Conservation (phyloP, 2,797 vertebrate species). For the Pseudochaenichthys georgianus region DNA sequence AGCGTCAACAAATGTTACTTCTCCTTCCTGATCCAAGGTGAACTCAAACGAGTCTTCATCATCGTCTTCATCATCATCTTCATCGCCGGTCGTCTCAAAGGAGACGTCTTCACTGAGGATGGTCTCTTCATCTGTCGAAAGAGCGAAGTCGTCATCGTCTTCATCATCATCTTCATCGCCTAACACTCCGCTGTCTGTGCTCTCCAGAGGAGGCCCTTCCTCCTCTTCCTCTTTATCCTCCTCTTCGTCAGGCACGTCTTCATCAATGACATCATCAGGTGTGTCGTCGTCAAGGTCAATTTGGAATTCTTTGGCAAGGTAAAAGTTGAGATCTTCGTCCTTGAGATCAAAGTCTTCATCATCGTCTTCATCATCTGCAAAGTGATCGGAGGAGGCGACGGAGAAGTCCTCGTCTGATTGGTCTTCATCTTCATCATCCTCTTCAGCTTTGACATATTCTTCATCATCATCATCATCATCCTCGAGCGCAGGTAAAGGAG, state of each 20-base stretch:
- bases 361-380: slow-evolving; percentile 76
- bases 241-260: slow-evolving; percentile 23
- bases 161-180: slow-evolving; percentile 71
- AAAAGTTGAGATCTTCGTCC: background rate
- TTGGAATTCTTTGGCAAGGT: too few species aligned
- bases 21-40: slow-evolving; percentile 30
- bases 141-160: slow-evolving; percentile 35
- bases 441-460: background rate
- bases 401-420: slow-evolving; percentile 63
- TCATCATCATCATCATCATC: too few species aligned
- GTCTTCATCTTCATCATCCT: background rate
- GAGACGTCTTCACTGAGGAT: slow-evolving; percentile 45
- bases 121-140: slow-evolving; percentile 50
- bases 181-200: slow-evolving; percentile 69
- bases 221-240: slow-evolving; percentile 24
- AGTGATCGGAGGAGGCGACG: slow-evolving; percentile 69
- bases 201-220: slow-evolving; percentile 14
- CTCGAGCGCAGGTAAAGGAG: slow-evolving; percentile 27
- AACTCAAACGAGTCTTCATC: slow-evolving; percentile 47
- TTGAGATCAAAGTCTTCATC: slow-evolving; percentile 32
- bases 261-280: slow-evolving; percentile 43
- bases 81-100: slow-evolving; percentile 55
- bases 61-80: slow-evolving; percentile 43
- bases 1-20: background rate
- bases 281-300: slow-evolving; percentile 19